phyloP scores from a whole-genome alignment of 2,888 invertebrate genomes.

The Meiosimyza platycephala region DNA sequence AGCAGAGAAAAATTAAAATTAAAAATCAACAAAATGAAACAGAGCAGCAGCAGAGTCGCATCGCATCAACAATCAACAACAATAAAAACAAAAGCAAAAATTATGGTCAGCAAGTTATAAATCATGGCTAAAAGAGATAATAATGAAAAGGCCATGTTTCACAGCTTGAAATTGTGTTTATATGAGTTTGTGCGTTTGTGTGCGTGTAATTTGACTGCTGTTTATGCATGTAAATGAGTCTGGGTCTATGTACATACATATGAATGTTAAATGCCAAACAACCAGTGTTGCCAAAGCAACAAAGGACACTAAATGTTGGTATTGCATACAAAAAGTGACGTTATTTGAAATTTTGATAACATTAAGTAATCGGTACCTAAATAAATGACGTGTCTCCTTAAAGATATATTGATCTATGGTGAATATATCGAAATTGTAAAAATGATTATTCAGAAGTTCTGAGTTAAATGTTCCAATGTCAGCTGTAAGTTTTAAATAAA shows the following conservation, averaged over 20 bases:
- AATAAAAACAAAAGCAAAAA: conserved; percentile 26
- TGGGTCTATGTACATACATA: too few relatives aligned
- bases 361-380: too few relatives aligned
- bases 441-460: too few relatives aligned
- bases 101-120: conserved; percentile 32
- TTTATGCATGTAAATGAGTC: not conserved
- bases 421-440: too few relatives aligned
- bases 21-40: conserved; percentile 18
- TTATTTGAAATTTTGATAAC: too few relatives aligned
- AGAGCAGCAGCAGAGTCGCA: not conserved
- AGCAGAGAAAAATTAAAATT: conserved; percentile 10
- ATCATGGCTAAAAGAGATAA: conserved; percentile 32
- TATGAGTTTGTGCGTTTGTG: not conserved
- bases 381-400: too few relatives aligned
- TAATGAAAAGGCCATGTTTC: conserved; percentile 18
- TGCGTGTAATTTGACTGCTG: conserved; percentile 3
- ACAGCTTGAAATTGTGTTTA: conserved; percentile 18
- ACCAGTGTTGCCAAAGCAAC: not conserved
- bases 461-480: too few relatives aligned
- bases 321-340: too few relatives aligned
- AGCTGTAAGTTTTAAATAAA: too few relatives aligned
- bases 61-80: conserved; percentile 19
- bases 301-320: too few relatives aligned
- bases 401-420: too few relatives aligned
- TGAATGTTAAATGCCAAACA: not conserved